These are phyloP conservation scores for Mionectes olivaceus DNA, from an alignment of 2,797 vertebrate species.

Conservation along the genomic window DNA sequence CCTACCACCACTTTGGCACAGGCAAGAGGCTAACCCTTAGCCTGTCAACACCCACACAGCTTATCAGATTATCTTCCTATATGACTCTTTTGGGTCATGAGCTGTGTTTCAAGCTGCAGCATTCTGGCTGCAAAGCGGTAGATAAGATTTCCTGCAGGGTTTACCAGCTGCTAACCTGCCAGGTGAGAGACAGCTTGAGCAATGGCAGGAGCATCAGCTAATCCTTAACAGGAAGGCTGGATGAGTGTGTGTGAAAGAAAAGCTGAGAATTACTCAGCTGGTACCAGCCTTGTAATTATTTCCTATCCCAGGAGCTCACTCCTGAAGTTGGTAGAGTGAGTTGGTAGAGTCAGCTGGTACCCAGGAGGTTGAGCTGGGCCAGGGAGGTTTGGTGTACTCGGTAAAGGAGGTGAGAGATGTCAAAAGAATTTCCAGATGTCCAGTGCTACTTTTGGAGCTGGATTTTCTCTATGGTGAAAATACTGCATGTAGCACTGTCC, in stretches of 20 bases:
- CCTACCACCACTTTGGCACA: background rate
- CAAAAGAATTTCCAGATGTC: background rate
- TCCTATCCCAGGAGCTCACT: background rate
- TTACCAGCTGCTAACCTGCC: background rate
- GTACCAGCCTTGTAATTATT: slow-evolving; percentile 34
- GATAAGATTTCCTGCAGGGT: background rate
- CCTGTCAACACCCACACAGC: background rate
- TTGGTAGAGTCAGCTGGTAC: background rate
- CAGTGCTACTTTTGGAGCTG: background rate
- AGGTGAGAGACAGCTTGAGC: slow-evolving; percentile 11
- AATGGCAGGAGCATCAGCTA: slow-evolving; percentile 27
- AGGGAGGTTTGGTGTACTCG: background rate
- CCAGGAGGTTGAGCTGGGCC: background rate
- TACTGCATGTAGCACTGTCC: background rate
- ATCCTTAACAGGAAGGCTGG: background rate
- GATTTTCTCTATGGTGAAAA: background rate
- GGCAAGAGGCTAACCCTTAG: background rate
- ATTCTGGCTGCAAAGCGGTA: background rate
- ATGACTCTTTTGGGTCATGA: background rate
- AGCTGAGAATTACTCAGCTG: slow-evolving; percentile 8
- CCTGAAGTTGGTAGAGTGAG: background rate
- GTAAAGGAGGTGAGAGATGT: background rate
- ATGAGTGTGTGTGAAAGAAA: background rate
- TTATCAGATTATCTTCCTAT: slow-evolving; percentile 33
- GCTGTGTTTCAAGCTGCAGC: background rate